phyloP scores from a whole-genome alignment of 2,888 invertebrate genomes.

The Aromia moschata region DNA sequence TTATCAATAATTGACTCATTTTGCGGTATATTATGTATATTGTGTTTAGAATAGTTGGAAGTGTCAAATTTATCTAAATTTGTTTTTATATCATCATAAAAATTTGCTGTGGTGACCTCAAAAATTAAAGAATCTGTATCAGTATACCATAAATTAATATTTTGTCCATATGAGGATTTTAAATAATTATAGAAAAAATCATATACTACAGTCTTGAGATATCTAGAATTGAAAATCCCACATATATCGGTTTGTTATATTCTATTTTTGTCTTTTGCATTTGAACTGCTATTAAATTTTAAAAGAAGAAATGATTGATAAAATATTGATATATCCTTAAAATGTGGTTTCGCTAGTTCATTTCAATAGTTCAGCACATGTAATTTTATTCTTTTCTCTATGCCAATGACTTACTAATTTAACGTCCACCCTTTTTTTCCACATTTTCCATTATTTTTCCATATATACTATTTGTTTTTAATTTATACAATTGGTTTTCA shows the following conservation, averaged over 20 bases:
- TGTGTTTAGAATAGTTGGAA: constrained; percentile 23
- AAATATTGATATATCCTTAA: constrained; percentile 51
- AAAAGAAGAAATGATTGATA: no score
- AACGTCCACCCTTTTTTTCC: neutral
- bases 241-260: constrained; percentile 51
- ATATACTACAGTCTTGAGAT: constrained; percentile 51
- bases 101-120: constrained; percentile 21
- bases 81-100: constrained; percentile 22
- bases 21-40: constrained; percentile 19
- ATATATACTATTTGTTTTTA: neutral
- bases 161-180: constrained; percentile 1
- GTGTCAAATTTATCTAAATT: constrained; percentile 23
- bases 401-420: neutral
- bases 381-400: neutral
- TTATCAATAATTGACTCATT: constrained; percentile 18
- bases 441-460: neutral
- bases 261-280: constrained; percentile 36
- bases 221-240: constrained; percentile 49
- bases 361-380: constrained; percentile 8
- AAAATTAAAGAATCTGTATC: constrained; percentile 29
- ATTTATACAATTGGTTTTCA: neutral
- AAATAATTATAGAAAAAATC: constrained; percentile 39
- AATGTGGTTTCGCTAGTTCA: constrained; percentile 50
- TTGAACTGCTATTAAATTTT: constrained; percentile 52
- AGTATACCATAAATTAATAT: constrained; percentile 22